Conservation (phyloP, 2,113 vertebrate genomes). For the Anoura caudifer region DNA sequence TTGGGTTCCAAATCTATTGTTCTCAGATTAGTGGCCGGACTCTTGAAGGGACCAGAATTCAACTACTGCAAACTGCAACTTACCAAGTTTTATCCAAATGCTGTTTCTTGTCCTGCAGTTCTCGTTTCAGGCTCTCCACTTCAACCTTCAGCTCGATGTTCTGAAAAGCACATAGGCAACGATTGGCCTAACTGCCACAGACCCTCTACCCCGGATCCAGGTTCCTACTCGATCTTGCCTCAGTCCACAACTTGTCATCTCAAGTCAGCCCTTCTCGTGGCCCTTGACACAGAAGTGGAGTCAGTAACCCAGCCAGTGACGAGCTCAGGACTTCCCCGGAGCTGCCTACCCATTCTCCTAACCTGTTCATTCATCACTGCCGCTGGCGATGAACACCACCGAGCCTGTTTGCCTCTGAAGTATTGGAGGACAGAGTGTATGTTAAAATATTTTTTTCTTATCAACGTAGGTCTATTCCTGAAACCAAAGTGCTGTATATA, state of each 20-base stretch:
- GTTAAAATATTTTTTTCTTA: background rate
- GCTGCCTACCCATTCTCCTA: background rate
- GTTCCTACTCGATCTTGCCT: background rate
- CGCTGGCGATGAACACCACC: background rate
- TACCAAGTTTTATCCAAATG: conserved; percentile 87
- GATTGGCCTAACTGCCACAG: background rate
- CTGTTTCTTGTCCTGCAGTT: conserved; percentile 92
- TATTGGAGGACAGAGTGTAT: background rate
- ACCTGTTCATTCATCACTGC: background rate
- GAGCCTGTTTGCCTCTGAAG: background rate
- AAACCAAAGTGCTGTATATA: background rate
- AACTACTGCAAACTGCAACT: conserved; percentile 64
- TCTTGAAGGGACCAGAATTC: background rate
- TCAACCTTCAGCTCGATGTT: conserved; percentile 97
- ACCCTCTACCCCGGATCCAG: background rate
- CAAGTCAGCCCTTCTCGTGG: background rate
- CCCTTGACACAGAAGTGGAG: background rate
- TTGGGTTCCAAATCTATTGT: background rate
- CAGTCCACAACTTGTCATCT: background rate
- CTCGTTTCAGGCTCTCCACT: conserved; percentile 94
- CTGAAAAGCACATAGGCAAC: conserved; percentile 77
- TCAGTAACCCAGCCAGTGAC: background rate
- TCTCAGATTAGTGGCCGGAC: background rate
- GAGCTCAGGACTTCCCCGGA: background rate
- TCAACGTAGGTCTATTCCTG: background rate